These are phyloP conservation scores for Hymenochirus boettgeri DNA, from an alignment of 2,113 vertebrate genomes.

Conservation along the genomic window DNA sequence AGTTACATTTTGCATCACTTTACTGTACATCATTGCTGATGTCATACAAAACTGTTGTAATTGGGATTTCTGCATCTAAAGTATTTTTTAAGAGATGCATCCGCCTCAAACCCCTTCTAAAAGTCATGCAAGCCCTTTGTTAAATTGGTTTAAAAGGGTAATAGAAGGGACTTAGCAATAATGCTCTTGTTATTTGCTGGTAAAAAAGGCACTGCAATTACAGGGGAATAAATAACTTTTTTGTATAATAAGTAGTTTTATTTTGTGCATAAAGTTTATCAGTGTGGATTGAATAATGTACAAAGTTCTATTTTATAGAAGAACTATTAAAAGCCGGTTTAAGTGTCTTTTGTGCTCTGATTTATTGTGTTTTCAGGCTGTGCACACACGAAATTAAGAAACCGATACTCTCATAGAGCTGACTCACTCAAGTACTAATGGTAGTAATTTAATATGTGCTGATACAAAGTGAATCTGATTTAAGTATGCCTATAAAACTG, in stretches of 20 bases:
- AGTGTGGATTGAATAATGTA: conserved; percentile 25
- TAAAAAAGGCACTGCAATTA: too few species aligned
- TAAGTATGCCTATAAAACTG: conserved; percentile 19
- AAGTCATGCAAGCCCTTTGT: too few species aligned
- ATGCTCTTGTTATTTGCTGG: too few species aligned
- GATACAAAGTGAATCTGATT: conserved; percentile 32
- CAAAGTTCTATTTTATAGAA: conserved; percentile 15
- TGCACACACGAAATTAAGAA: conserved; percentile 25
- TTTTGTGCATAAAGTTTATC: conserved; percentile 1
- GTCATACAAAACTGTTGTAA: too few species aligned
- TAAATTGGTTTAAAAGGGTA: too few species aligned
- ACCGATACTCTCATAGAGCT: conserved; percentile 18
- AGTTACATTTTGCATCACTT: too few species aligned
- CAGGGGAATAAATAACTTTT: conserved; percentile 30
- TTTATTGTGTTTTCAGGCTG: conserved; percentile 35
- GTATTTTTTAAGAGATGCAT: too few species aligned
- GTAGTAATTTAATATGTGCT: conserved; percentile 40
- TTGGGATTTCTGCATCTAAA: too few species aligned
- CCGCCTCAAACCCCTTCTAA: too few species aligned
- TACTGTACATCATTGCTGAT: too few species aligned
- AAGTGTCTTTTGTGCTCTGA: conserved; percentile 18
- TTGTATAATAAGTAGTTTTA: conserved; percentile 13
- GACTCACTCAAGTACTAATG: conserved; percentile 35
- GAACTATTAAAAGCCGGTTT: conserved; percentile 11
- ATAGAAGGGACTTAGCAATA: too few species aligned